Evolutionary conservation across 2,888 invertebrate genomes (phyloP).

Genomic region (Eledona agricola): DNA sequence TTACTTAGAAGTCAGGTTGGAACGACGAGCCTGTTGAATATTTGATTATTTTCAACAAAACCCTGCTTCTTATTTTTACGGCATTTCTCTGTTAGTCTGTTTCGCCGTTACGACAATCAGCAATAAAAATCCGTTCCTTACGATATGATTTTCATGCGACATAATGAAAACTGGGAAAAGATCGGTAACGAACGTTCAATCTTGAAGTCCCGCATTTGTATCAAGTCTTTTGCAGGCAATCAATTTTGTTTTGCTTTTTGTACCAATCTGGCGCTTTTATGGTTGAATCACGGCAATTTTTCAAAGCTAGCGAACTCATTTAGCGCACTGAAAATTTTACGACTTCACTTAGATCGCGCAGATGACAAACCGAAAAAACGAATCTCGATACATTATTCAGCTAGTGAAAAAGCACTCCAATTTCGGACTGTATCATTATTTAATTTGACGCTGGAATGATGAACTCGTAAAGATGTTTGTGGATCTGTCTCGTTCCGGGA

Average conservation of each 20-base stretch:
- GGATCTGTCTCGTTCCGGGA: too few species aligned
- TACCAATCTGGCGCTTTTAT: constrained; percentile 17
- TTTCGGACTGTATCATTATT: not conserved
- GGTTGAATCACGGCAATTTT: constrained; percentile 18
- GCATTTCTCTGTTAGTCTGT: too few species aligned
- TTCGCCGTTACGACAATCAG: too few species aligned
- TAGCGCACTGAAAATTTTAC: constrained; percentile 17
- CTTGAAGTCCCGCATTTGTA: constrained; percentile 1
- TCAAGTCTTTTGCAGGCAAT: constrained; percentile 4
- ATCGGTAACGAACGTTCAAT: not conserved
- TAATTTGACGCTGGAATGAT: not conserved
- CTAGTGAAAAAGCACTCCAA: constrained; percentile 4
- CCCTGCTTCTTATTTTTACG: too few species aligned
- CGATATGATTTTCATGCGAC: constrained; percentile 2
- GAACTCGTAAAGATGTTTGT: too few species aligned
- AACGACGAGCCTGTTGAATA: too few species aligned
- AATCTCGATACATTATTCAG: constrained; percentile 4
- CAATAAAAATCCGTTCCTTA: too few species aligned
- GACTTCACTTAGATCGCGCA: constrained; percentile 2
- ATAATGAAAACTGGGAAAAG: constrained; percentile 1
- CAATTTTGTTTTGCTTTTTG: constrained; percentile 2
- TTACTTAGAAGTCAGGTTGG: too few species aligned
- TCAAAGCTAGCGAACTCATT: constrained; percentile 16
- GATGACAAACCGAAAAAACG: not conserved
- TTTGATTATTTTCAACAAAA: too few species aligned